These are phyloP conservation scores for Chaetops frenatus DNA, from an alignment of 2,113 vertebrate species.

Conservation along the genomic window DNA sequence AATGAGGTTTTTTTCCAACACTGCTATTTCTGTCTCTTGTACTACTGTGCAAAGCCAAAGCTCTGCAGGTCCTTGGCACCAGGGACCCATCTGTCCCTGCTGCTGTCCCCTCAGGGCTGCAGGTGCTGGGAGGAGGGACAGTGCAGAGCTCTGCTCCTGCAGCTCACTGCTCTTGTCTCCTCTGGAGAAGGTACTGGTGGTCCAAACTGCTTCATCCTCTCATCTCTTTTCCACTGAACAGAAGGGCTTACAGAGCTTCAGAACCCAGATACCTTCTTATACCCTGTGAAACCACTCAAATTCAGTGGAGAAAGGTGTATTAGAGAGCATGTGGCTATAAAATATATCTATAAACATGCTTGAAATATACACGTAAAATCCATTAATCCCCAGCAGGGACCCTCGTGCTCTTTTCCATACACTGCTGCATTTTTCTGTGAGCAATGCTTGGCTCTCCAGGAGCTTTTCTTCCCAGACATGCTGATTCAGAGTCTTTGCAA, in stretches of 20 bases:
- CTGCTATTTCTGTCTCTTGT: neutral
- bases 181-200: neutral
- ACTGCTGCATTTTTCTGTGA: neutral
- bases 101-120: neutral
- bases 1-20: neutral
- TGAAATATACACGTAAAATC: neutral
- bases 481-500: neutral
- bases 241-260: rapidly evolving
- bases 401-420: rapidly evolving
- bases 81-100: neutral
- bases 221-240: neutral
- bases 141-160: neutral
- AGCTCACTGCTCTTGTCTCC: rapidly evolving
- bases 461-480: neutral
- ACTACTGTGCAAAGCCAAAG: neutral
- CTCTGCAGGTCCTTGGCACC: neutral
- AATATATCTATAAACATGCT: neutral
- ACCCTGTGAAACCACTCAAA: neutral
- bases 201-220: neutral
- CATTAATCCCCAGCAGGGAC: neutral
- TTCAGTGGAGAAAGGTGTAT: neutral
- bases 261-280: neutral
- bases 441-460: neutral
- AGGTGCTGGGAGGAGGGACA: neutral
- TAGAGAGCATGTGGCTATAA: neutral